Evolutionary conservation across 2,113 vertebrate genomes (phyloP).

Genomic region (Erythrocercus mccallii): DNA sequence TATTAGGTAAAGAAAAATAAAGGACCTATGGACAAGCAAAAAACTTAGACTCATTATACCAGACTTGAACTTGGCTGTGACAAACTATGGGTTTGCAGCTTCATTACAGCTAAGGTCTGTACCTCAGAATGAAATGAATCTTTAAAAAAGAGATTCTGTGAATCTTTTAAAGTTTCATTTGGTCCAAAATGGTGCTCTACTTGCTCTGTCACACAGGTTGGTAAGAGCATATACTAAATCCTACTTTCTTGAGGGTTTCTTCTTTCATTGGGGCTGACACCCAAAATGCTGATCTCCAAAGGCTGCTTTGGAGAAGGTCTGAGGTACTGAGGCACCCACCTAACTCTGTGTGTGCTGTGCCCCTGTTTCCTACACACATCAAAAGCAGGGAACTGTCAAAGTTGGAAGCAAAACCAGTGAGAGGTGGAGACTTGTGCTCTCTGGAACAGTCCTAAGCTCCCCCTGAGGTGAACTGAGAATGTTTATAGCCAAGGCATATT

Average conservation of each 20-base stretch:
- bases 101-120: neutral
- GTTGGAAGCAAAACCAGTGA: neutral
- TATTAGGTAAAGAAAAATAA: neutral
- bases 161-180: neutral
- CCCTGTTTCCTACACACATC: neutral
- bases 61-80: neutral
- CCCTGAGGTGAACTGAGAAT: neutral
- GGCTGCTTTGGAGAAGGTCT: neutral
- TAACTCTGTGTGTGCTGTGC: no score
- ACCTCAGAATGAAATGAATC: neutral
- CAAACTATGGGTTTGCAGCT: neutral
- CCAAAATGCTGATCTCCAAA: neutral
- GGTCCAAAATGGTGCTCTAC: neutral
- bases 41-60: neutral
- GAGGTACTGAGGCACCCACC: neutral
- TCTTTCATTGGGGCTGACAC: neutral
- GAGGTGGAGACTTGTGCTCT: neutral
- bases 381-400: neutral
- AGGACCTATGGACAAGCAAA: neutral
- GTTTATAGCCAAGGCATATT: neutral
- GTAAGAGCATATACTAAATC: neutral
- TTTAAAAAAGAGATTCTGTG: neutral
- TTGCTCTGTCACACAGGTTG: neutral
- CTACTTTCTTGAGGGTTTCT: neutral
- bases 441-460: neutral